Evolutionary conservation across 1,140 invertebrate species (phyloP), one percentile per base, ranked within the genome.

Genomic region (Pseudomyrmex sp.): DNA sequence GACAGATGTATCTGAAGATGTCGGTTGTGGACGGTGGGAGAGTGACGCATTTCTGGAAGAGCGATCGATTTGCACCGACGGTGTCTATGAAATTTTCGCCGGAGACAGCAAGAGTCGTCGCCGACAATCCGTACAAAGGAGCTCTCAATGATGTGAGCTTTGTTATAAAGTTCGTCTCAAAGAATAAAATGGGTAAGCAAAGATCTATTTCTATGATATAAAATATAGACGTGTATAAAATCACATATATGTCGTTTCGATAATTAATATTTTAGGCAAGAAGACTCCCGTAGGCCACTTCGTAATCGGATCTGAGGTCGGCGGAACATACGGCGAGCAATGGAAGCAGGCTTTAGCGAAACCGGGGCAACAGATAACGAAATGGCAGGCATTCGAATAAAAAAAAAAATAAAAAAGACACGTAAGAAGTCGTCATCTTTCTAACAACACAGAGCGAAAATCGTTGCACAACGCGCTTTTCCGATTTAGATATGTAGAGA

Each of bases 11-110:
- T 90, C 95, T 97, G 66, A 97, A 97, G 93, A 97, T 97, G 70
- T 96, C 96, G 0, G 95, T 97, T 65, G 95, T 96, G 56, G 96
- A 97, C 87, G 95, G 95, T 58, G 96, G 96, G 65, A 96, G 96
- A 85, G 95, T 96, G 1, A 96, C 97, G 61, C 96, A 96, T 59
- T 97, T 97, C 83, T 97, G 97, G 96, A 97, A 97, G 90, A 97
- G 96, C 77, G 95, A 96, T 77, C 94, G 95, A 62, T 97, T 97
- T 91, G 93, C 95, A 18, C 96, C 97, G 4, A 96, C 96, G 2
- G 96, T 97, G 7, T 94, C 95, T 15, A 92, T 95, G 88, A 95
- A 95, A 88, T 94, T 95, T 35, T 82, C 88, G 0, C 86, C 92
- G 1, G 93, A 94, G 9, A 82, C 84, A 58, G 93, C 94, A 0